These are phyloP conservation scores for Bellardia pandia DNA, from an alignment of 2,888 invertebrate species.

Conservation along the genomic window DNA sequence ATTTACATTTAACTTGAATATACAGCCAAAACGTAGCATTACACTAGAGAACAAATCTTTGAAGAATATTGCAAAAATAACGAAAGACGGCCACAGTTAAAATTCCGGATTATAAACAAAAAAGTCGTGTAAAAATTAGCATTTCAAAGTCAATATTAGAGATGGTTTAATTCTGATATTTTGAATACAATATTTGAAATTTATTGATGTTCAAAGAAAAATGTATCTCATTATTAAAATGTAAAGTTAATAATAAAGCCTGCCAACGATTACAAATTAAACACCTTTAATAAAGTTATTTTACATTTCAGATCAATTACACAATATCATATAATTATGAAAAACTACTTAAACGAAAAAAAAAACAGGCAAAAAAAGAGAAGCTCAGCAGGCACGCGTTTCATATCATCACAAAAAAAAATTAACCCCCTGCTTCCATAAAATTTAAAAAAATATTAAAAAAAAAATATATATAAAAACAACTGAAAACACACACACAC, in stretches of 20 bases:
- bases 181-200: too few species aligned
- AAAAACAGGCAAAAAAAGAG: background rate
- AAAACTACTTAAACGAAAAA: background rate
- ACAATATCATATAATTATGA: slow-evolving; percentile 48
- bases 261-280: background rate
- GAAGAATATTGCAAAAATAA: too few species aligned
- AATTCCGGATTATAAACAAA: too few species aligned
- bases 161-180: too few species aligned
- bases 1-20: too few species aligned
- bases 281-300: slow-evolving; percentile 43
- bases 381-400: slow-evolving; percentile 49
- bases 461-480: background rate
- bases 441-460: slow-evolving; percentile 26
- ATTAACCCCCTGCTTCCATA: slow-evolving; percentile 55
- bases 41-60: too few species aligned
- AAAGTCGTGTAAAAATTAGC: too few species aligned
- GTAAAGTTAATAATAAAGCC: background rate
- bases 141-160: too few species aligned
- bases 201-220: too few species aligned
- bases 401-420: slow-evolving; percentile 17
- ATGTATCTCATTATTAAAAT: too few species aligned
- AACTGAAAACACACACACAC: background rate
- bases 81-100: too few species aligned
- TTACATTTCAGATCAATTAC: slow-evolving; percentile 38
- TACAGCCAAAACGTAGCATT: too few species aligned